Base-by-base conservation (phyloP, 2,113 vertebrate genomes). In the Bujurquina vittata region DNA sequence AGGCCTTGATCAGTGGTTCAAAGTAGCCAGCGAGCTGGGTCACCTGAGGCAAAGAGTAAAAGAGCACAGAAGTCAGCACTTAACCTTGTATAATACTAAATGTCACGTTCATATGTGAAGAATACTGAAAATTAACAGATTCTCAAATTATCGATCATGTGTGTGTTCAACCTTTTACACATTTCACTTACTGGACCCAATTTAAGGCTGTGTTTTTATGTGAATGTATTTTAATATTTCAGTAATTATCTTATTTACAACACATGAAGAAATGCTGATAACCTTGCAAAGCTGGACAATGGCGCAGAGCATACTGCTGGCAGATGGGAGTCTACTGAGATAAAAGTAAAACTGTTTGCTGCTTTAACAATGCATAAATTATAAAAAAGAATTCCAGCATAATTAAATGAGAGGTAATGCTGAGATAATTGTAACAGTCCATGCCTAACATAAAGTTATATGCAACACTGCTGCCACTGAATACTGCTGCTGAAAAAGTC, bases 21-120 rank as follows among this genome's bases (percentile, higher is more conserved):
- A 99, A 99, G 94, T 99, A 99, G 89, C 97, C 96, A 0, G 97
- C 98, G 84, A 99, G 92, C 92, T 99, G 98, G 0, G 96, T 97
- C 58, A 99, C 98, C 98, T 99, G 89, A 15, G 18, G 29, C 7
- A 26, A 56, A 81, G 9, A 17, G 22, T n/a, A 1, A 26, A 10
- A 15, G 60, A 31, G 67, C 26, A 72, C 23, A 0, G 17, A 49
- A 72, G 46, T 52, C 65, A 72, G 65, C 17, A 69, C 65, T 69
- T 20, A 9, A 69, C 43, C 43, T 40, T 29, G 37, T 10, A n/a
- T 40, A 23, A 15, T 10, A 5, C 31, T 20, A 20, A 81, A 74
- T 43, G 31, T 17, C n/a, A 74, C 14, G 33, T 60, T 65, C 67
- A 61, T 11, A 22, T 17, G 9, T 6, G n/a, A 37, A 69, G 3